These are phyloP conservation scores for Tetranychus truncatus DNA, from an alignment of 2,888 invertebrate species.

Conservation along the genomic window DNA sequence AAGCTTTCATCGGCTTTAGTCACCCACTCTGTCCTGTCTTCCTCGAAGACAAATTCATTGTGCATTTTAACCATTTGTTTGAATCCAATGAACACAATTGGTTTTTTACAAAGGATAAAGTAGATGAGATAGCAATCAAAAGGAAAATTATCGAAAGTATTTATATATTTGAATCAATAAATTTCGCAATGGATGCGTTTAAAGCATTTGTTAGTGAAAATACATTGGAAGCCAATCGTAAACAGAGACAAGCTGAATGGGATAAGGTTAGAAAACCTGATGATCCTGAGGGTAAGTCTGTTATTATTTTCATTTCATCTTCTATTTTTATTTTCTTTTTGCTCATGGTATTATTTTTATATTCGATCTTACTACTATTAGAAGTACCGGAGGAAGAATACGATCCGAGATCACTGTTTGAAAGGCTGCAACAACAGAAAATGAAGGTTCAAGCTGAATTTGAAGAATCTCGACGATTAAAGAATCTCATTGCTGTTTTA, in stretches of 20 bases:
- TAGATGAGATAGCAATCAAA: too few species aligned
- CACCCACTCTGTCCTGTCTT: too few species aligned
- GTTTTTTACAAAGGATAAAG: too few species aligned
- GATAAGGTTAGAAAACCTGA: constrained; percentile 76
- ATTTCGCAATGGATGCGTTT: neutral
- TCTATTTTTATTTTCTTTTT: neutral
- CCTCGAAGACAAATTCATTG: too few species aligned
- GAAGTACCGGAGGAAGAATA: constrained; percentile 71
- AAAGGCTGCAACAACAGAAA: constrained; percentile 77
- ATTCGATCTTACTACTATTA: constrained; percentile 32
- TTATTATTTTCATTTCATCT: constrained; percentile 1
- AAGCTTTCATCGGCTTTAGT: too few species aligned
- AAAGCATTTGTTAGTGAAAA: constrained; percentile 58
- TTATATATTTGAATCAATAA: too few species aligned
- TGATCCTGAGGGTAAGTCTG: constrained; percentile 57
- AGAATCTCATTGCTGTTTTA: constrained; percentile 52
- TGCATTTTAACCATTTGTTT: too few species aligned
- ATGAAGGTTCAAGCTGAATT: constrained; percentile 75
- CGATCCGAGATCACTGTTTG: constrained; percentile 70
- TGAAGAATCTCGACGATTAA: constrained; percentile 87
- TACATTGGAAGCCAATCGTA: constrained; percentile 60
- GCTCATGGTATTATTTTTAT: constrained; percentile 7
- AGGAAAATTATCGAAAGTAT: too few species aligned
- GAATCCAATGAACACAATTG: too few species aligned
- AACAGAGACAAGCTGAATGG: constrained; percentile 82